phyloP scores from a whole-genome alignment of 2,113 vertebrate genomes.

The Pachypanchax playfairii region DNA sequence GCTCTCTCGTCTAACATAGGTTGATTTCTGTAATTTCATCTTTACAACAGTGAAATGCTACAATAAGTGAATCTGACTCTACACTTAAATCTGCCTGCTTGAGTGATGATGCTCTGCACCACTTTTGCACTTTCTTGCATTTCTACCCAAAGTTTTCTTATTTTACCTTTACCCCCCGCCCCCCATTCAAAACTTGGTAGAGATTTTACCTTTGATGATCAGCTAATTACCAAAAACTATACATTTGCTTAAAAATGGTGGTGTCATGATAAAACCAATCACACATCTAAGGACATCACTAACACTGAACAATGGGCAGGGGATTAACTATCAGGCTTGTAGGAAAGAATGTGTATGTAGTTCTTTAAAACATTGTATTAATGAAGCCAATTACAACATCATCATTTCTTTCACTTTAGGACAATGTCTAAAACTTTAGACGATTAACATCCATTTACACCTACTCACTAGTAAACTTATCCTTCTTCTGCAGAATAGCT shows the following conservation, averaged over 20 bases:
- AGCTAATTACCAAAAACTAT: background rate
- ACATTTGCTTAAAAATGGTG: background rate
- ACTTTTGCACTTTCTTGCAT: background rate
- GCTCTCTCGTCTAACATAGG: constrained; percentile 14
- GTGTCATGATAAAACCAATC: no score
- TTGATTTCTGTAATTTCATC: constrained; percentile 47
- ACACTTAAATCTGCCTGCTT: constrained; percentile 27
- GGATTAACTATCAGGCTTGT: no score
- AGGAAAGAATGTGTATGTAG: no score
- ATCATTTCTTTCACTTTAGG: no score
- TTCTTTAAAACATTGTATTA: no score
- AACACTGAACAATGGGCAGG: no score
- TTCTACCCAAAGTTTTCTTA: constrained; percentile 7
- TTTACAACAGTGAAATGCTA: constrained; percentile 45
- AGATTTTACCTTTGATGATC: background rate
- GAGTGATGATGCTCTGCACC: background rate
- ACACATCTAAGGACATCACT: no score
- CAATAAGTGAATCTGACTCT: constrained; percentile 35
- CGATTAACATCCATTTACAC: no score
- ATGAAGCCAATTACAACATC: no score
- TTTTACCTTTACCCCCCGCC: background rate
- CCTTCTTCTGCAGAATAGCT: no score
- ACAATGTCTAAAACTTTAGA: no score
- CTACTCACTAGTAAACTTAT: no score
- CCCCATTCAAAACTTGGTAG: background rate